phyloP scores from a whole-genome alignment of 2,888 invertebrate genomes.

The Dermolepida albohirtum region DNA sequence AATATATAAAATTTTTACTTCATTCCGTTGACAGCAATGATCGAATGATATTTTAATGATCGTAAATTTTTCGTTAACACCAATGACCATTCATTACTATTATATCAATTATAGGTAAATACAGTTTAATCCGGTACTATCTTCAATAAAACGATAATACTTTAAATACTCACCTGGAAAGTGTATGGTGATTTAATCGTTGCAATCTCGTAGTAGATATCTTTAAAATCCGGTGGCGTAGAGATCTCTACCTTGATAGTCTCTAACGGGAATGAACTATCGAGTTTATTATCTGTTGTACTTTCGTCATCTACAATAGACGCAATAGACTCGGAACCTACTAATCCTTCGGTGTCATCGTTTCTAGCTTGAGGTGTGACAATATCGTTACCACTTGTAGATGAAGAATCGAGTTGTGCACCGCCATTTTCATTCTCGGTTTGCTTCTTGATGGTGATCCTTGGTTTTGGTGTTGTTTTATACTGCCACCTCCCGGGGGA shows the following conservation, averaged over 20 bases:
- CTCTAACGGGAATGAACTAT: constrained; percentile 74
- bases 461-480: constrained; percentile 88
- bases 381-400: constrained; percentile 64
- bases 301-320: constrained; percentile 71
- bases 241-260: constrained; percentile 90
- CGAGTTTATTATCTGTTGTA: constrained; percentile 74
- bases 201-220: constrained; percentile 89
- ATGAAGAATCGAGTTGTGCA: constrained; percentile 47
- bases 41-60: too few species aligned
- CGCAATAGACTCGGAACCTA: constrained; percentile 78
- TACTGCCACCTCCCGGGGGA: constrained; percentile 91
- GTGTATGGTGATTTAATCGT: constrained; percentile 91
- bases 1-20: too few species aligned
- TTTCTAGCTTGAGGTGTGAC: constrained; percentile 69
- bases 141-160: too few species aligned
- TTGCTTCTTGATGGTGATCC: constrained; percentile 82
- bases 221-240: constrained; percentile 86
- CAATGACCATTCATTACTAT: too few species aligned
- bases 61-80: too few species aligned
- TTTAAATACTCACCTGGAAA: constrained; percentile 77
- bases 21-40: too few species aligned
- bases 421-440: constrained; percentile 68
- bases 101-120: too few species aligned
- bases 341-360: constrained; percentile 72
- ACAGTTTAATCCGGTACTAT: too few species aligned